These are phyloP conservation scores for Sarcophilus harrisii DNA, from an alignment of 2,797 vertebrate genomes.

Conservation along the genomic window DNA sequence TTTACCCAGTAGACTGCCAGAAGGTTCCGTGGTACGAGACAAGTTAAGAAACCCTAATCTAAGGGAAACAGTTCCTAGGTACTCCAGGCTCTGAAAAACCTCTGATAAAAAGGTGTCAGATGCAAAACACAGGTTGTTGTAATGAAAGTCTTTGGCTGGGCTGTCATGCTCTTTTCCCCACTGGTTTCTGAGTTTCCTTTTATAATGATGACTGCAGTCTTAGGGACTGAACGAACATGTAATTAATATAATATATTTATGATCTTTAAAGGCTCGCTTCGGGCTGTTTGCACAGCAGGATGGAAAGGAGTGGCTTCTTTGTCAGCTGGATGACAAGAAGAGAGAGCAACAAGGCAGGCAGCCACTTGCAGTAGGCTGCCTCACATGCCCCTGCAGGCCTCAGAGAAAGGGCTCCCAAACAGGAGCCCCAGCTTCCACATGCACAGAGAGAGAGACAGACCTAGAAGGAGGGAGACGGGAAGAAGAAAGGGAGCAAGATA, in stretches of 20 bases:
- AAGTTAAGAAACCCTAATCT: background rate
- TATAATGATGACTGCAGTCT: conserved; percentile 47
- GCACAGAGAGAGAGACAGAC: background rate
- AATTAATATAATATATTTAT: conserved; percentile 53
- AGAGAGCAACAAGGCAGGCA: conserved; percentile 43
- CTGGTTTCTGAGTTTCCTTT: conserved; percentile 32
- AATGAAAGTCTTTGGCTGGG: conserved; percentile 18
- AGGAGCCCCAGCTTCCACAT: background rate
- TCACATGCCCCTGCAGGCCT: conserved; percentile 43
- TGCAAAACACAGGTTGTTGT: conserved; percentile 36
- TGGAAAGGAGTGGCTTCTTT: conserved; percentile 8
- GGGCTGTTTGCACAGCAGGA: conserved; percentile 17
- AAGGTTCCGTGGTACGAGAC: background rate
- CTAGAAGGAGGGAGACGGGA: background rate
- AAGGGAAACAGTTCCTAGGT: conserved; percentile 14
- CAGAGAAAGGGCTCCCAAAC: conserved; percentile 10
- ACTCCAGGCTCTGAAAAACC: conserved; percentile 27
- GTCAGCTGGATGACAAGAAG: conserved; percentile 47
- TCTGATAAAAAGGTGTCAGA: conserved; percentile 23
- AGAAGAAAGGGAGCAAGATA: background rate
- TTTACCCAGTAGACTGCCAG: background rate
- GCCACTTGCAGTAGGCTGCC: conserved; percentile 21
- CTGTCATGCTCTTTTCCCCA: conserved; percentile 3
- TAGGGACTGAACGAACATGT: conserved; percentile 28
- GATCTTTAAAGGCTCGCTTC: conserved; percentile 36